phyloP scores from a whole-genome alignment of 2,888 invertebrate species.

The Trypoxylon attenuatum region DNA sequence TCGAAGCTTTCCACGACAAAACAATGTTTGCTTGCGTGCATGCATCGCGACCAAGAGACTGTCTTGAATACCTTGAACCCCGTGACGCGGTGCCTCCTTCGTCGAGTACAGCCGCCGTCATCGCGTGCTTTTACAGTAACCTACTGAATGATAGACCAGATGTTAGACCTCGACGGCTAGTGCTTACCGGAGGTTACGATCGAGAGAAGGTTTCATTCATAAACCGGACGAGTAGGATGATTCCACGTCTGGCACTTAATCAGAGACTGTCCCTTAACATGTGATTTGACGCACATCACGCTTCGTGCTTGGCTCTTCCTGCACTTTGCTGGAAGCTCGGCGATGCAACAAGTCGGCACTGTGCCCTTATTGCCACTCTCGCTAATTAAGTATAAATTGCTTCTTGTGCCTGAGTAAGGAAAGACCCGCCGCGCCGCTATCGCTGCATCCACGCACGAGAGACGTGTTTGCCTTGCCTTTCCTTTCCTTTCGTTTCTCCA shows the following conservation, averaged over 20 bases:
- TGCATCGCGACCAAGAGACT: too few species aligned
- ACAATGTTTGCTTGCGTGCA: too few species aligned
- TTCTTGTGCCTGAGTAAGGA: slow-evolving; percentile 34
- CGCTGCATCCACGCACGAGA: slow-evolving; percentile 27
- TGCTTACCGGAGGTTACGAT: slow-evolving; percentile 7
- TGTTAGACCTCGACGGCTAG: slow-evolving; percentile 2
- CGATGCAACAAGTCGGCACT: slow-evolving; percentile 44
- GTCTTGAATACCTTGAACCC: too few species aligned
- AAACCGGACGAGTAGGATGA: slow-evolving; percentile 19
- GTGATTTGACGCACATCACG: slow-evolving; percentile 59
- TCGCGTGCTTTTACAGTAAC: not conserved
- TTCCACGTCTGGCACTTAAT: slow-evolving; percentile 54
- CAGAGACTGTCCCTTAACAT: slow-evolving; percentile 51
- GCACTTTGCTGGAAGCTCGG: slow-evolving; percentile 1
- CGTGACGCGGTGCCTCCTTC: too few species aligned
- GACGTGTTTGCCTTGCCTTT: not conserved
- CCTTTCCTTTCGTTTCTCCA: not conserved
- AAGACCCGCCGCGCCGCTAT: slow-evolving; percentile 29
- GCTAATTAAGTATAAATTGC: slow-evolving; percentile 61
- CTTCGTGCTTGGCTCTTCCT: slow-evolving; percentile 27
- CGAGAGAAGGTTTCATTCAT: slow-evolving; percentile 47
- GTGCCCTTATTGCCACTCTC: slow-evolving; percentile 44
- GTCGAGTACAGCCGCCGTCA: too few species aligned
- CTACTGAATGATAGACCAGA: slow-evolving; percentile 24
- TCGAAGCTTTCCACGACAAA: too few species aligned